Percentiles rank a stretch among this genome's conserved stretches.
These are phyloP conservation scores for Leiothrix lutea DNA, from an alignment of 2,113 vertebrate species.

Conservation along the genomic window DNA sequence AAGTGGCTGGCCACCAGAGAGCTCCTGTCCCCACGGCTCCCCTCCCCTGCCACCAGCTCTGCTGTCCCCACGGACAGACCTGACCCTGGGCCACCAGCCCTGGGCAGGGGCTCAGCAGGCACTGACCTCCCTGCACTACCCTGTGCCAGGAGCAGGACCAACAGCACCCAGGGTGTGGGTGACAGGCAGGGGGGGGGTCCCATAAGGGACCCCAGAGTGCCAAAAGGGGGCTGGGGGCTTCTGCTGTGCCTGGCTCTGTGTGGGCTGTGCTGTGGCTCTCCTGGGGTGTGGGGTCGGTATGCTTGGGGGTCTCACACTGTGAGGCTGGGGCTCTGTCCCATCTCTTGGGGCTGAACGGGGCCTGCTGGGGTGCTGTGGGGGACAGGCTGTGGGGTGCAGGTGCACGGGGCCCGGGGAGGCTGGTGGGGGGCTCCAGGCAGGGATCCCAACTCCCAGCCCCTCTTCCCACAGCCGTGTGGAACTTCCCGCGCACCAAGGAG, in stretches of 20 bases:
- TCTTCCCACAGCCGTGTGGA: slow-evolving; percentile 35
- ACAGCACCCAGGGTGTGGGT: rapidly evolving
- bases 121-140: rapidly evolving
- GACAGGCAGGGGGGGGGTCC: background rate
- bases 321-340: background rate
- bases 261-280: rapidly evolving
- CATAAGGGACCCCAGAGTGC: no score
- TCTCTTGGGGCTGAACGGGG: rapidly evolving
- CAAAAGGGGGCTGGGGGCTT: background rate
- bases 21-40: background rate
- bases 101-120: background rate
- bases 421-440: background rate
- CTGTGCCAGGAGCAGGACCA: background rate
- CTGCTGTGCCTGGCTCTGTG: rapidly evolving
- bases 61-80: rapidly evolving
- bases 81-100: background rate
- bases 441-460: background rate
- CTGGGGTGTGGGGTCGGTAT: rapidly evolving
- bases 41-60: background rate
- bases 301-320: rapidly evolving
- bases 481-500: slow-evolving; percentile 30
- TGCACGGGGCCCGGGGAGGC: rapidly evolving
- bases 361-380: background rate
- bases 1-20: background rate
- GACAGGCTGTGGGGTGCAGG: background rate